Conservation (phyloP, 2,113 vertebrate genomes). For the Xiphias gladius region DNA sequence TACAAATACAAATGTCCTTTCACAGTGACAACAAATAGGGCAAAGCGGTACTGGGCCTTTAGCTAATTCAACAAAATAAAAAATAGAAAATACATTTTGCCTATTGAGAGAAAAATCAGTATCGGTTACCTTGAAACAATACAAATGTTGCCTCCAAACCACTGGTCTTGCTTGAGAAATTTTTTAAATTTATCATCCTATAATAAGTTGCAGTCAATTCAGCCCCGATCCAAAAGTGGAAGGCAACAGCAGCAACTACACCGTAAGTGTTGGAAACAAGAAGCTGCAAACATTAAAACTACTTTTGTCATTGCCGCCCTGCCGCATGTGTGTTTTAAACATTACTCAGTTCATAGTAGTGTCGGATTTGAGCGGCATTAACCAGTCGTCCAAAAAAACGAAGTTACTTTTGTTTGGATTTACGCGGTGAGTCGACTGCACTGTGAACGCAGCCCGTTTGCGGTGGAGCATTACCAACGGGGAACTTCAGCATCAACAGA, state of each 20-base stretch:
- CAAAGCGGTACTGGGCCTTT: no score
- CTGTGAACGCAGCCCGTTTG: conserved; percentile 19
- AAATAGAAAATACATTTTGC: no score
- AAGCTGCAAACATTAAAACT: conserved; percentile 17
- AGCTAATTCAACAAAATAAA: no score
- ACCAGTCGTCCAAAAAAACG: conserved; percentile 12
- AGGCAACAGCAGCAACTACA: no score
- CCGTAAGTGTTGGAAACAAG: conserved; percentile 15
- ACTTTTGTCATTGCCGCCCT: conserved; percentile 16
- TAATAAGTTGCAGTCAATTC: background rate
- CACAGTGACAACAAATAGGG: no score
- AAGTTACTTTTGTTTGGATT: background rate
- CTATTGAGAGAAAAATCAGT: no score
- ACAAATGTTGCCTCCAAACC: background rate
- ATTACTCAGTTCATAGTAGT: conserved; percentile 22
- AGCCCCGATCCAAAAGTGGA: background rate
- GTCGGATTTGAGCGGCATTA: conserved; percentile 44
- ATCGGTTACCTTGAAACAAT: no score
- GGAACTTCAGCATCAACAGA: conserved; percentile 49
- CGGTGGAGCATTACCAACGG: conserved; percentile 31
- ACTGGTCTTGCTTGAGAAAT: background rate
- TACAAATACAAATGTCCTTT: no score
- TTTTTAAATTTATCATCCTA: background rate
- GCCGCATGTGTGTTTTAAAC: conserved; percentile 35
- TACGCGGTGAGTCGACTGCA: background rate